A percentile compares a stretch with the other conserved stretches of the same genome.
Evolutionary conservation across 2,888 invertebrate genomes (phyloP).

Genomic region (Hirtodrosophila trivittata): DNA sequence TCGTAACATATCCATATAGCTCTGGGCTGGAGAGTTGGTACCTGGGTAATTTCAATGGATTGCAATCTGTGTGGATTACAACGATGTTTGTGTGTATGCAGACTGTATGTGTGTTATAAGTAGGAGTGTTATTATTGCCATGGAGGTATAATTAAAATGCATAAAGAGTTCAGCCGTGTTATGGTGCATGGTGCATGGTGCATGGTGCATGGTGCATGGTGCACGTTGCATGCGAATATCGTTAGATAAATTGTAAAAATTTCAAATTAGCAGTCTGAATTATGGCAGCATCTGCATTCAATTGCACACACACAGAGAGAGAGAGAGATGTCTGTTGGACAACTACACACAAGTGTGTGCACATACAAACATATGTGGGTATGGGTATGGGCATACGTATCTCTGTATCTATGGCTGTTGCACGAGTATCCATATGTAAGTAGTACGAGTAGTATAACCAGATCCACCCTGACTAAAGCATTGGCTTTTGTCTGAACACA

Average conservation of each 20-base stretch:
- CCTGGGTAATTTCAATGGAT: no score
- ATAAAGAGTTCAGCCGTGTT: slow-evolving; percentile 26
- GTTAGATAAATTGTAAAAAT: slow-evolving; percentile 70
- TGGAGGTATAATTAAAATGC: slow-evolving; percentile 6
- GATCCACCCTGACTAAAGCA: slow-evolving; percentile 51
- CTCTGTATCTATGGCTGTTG: background rate
- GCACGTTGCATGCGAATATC: slow-evolving; percentile 19
- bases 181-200: slow-evolving; percentile 12
- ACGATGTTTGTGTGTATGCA: no score
- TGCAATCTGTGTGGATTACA: no score
- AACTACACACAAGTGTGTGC: slow-evolving; percentile 24
- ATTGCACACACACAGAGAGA: slow-evolving; percentile 58
- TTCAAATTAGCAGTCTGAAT: slow-evolving; percentile 69
- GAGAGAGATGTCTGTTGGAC: slow-evolving; percentile 31
- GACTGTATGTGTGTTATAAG: background rate
- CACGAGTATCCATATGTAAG: slow-evolving; percentile 2
- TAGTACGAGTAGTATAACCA: slow-evolving; percentile 38
- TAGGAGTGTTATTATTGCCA: background rate
- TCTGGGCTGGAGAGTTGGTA: no score
- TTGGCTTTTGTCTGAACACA: slow-evolving; percentile 56
- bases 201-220: background rate
- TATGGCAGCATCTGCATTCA: slow-evolving; percentile 73
- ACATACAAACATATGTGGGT: slow-evolving; percentile 1
- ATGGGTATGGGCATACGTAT: background rate
- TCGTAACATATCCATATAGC: background rate